Conservation (phyloP, 1,140 invertebrate species). For the Anastrepha obliqua region DNA sequence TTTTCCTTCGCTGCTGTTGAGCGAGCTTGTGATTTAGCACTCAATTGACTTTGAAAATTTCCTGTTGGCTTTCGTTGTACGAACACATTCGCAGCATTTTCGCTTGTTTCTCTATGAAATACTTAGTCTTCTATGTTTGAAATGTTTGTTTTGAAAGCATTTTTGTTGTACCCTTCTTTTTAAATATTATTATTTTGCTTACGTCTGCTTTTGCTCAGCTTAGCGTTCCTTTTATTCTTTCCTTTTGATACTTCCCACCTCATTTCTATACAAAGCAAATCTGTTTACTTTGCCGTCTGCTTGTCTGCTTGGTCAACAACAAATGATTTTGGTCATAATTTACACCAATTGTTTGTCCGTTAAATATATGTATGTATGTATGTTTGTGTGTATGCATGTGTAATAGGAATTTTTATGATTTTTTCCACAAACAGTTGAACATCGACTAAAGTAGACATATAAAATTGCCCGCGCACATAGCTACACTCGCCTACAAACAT, state of each 20-base stretch:
- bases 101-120: background rate
- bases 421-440: background rate
- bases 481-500: background rate
- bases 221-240: no score
- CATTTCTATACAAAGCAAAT: background rate
- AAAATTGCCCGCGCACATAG: background rate
- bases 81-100: background rate
- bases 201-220: no score
- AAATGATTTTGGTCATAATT: slow-evolving; percentile 26
- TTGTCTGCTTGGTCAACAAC: slow-evolving; percentile 26
- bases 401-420: slow-evolving; percentile 35
- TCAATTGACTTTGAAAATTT: slow-evolving; percentile 46
- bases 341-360: slow-evolving; percentile 24
- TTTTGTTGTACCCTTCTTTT: background rate
- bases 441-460: background rate
- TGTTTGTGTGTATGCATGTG: background rate
- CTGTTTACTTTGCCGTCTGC: background rate
- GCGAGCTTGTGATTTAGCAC: slow-evolving; percentile 12
- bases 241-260: no score
- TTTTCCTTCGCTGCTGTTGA: background rate
- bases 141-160: background rate
- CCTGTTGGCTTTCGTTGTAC: background rate
- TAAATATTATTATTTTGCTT: background rate
- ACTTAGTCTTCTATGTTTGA: background rate
- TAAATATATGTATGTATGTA: slow-evolving; percentile 2